A percentile compares a stretch with the other conserved stretches of the same genome.
Conservation (phyloP, 2,113 vertebrate species). For the Chitala chitala region DNA sequence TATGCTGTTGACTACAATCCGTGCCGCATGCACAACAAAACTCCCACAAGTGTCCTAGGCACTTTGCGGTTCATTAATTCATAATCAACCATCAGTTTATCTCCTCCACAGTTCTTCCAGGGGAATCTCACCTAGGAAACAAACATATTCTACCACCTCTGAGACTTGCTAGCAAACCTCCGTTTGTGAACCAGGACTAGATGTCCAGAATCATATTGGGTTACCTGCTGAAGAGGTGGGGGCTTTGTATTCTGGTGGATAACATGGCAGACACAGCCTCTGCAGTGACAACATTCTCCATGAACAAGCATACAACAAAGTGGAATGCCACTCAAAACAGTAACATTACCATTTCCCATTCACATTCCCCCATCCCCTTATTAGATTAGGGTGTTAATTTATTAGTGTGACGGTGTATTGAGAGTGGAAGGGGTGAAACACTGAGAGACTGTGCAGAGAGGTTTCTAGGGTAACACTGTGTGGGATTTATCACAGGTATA, state of each 20-base stretch:
- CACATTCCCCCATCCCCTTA: slow-evolving; percentile 28
- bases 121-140: neutral
- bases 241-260: neutral
- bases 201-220: neutral
- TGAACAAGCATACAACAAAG: neutral
- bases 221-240: neutral
- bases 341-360: slow-evolving; percentile 23
- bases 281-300: neutral
- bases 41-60: neutral
- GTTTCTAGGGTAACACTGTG: slow-evolving; percentile 20
- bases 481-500: slow-evolving; percentile 41
- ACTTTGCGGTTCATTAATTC: slow-evolving; percentile 22
- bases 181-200: neutral
- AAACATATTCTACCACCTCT: neutral
- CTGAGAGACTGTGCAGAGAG: slow-evolving; percentile 8
- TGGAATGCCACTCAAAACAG: neutral
- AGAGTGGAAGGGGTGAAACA: slow-evolving; percentile 2
- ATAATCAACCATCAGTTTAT: slow-evolving; percentile 17
- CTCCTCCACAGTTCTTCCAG: neutral
- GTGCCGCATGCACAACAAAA: slow-evolving; percentile 10
- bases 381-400: slow-evolving; percentile 40
- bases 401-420: slow-evolving; percentile 32
- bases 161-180: neutral
- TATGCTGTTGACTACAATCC: slow-evolving; percentile 1
- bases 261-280: neutral